Conservation (phyloP, 2,888 invertebrate genomes). For the Lochmaea capreae region DNA sequence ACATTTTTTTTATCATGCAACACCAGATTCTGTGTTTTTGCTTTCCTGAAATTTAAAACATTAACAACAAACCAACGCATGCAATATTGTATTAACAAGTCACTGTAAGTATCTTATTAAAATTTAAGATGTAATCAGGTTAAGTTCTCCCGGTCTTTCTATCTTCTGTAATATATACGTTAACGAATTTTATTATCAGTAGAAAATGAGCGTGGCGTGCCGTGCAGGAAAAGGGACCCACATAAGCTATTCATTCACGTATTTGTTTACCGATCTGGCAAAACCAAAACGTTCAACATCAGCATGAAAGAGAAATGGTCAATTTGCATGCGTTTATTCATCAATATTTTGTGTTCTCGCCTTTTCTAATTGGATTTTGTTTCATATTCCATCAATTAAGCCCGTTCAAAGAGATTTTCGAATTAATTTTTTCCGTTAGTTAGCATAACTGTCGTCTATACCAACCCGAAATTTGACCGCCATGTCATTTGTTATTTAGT, state of each 20-base stretch:
- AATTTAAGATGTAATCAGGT: conserved; percentile 39
- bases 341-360: conserved; percentile 32
- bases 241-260: conserved; percentile 32
- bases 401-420: no score
- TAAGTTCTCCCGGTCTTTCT: conserved; percentile 38
- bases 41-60: no score
- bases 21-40: no score
- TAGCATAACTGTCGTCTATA: no score
- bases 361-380: conserved; percentile 28
- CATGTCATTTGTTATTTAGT: no score
- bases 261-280: conserved; percentile 37
- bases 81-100: conserved; percentile 23
- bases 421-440: neutral
- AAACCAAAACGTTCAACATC: conserved; percentile 33
- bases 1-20: no score
- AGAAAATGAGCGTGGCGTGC: conserved; percentile 36
- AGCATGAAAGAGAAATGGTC: conserved; percentile 32
- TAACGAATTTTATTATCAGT: conserved; percentile 38
- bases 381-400: neutral
- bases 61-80: no score
- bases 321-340: conserved; percentile 33
- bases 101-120: conserved; percentile 29
- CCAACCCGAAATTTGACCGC: no score
- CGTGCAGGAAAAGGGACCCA: conserved; percentile 16
- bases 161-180: conserved; percentile 37